Conservation (phyloP, 2,797 vertebrate genomes). For the Hyperoplus immaculatus region DNA sequence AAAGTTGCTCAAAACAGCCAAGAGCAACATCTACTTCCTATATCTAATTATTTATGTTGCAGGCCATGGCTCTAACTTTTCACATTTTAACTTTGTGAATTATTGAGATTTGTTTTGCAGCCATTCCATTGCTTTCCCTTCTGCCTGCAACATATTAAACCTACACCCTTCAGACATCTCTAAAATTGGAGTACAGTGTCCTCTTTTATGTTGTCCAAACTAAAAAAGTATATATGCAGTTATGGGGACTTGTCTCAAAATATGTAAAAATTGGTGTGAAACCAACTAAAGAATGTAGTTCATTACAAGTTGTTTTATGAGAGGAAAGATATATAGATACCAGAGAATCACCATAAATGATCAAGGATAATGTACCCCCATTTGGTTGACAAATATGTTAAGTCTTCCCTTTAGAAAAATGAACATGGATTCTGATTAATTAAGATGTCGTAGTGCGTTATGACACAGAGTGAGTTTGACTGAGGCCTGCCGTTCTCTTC, state of each 20-base stretch:
- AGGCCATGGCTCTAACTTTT: constrained; percentile 67
- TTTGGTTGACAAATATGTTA: constrained; percentile 21
- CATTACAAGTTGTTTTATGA: neutral
- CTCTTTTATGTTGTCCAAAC: constrained; percentile 21
- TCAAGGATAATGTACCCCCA: neutral
- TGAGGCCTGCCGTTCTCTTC: constrained; percentile 56
- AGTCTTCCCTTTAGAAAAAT: constrained; percentile 21
- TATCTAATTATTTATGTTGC: constrained; percentile 39
- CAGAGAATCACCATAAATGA: neutral
- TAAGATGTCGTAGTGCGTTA: constrained; percentile 35
- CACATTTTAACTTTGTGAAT: constrained; percentile 78
- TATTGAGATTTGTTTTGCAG: constrained; percentile 79
- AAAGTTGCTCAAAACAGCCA: constrained; percentile 69
- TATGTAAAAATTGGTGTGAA: constrained; percentile 1
- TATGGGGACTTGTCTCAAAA: neutral
- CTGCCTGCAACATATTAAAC: constrained; percentile 69
- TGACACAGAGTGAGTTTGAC: constrained; percentile 22
- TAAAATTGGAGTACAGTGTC: constrained; percentile 37
- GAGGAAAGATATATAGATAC: neutral
- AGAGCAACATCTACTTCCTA: constrained; percentile 56
- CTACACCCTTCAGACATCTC: constrained; percentile 46
- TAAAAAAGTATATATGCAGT: constrained; percentile 16
- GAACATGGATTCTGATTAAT: constrained; percentile 39
- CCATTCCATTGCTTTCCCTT: constrained; percentile 70
- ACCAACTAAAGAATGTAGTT: constrained; percentile 5